A percentile compares a stretch with the other conserved stretches of the same genome.
phyloP scores from a whole-genome alignment of 2,797 vertebrate species.

The Hippocampus kuda region DNA sequence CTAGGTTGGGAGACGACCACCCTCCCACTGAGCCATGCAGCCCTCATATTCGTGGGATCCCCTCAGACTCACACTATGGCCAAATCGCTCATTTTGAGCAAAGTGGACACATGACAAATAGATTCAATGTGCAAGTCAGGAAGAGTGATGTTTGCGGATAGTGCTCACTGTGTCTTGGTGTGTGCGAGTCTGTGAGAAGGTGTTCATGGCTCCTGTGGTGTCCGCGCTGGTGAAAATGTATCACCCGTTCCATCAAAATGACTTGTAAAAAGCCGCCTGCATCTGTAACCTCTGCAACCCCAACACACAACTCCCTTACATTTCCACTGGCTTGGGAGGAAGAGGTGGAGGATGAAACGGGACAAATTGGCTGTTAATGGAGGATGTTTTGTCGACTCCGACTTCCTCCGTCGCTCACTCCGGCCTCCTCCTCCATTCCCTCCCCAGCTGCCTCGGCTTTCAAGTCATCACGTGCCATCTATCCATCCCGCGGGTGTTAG shows the following conservation, averaged over 20 bases:
- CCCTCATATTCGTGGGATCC: not conserved
- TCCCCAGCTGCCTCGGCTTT: not conserved
- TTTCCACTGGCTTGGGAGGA: constrained; percentile 4
- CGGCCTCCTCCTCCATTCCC: not conserved
- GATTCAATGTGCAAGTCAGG: constrained; percentile 18
- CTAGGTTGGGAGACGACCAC: too few relatives aligned
- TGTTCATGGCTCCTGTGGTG: not conserved
- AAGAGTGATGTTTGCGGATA: constrained; percentile 10
- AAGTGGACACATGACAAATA: constrained; percentile 19
- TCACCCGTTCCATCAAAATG: constrained; percentile 32
- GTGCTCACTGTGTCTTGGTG: constrained; percentile 8
- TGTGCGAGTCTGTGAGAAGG: constrained; percentile 15
- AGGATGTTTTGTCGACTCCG: not conserved
- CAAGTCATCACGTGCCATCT: not conserved
- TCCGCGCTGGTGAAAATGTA: constrained; percentile 19
- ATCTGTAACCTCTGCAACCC: constrained; percentile 9
- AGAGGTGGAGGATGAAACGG: constrained; percentile 41
- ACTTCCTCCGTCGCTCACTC: not conserved
- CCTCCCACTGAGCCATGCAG: too few relatives aligned
- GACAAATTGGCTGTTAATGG: constrained; percentile 43
- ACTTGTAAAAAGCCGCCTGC: constrained; percentile 26
- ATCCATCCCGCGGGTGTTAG: not conserved
- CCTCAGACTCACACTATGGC: not conserved
- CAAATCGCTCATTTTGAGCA: not conserved
- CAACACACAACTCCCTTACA: not conserved